Conservation (phyloP, 2,888 invertebrate species). For the Cordilura impudica region DNA sequence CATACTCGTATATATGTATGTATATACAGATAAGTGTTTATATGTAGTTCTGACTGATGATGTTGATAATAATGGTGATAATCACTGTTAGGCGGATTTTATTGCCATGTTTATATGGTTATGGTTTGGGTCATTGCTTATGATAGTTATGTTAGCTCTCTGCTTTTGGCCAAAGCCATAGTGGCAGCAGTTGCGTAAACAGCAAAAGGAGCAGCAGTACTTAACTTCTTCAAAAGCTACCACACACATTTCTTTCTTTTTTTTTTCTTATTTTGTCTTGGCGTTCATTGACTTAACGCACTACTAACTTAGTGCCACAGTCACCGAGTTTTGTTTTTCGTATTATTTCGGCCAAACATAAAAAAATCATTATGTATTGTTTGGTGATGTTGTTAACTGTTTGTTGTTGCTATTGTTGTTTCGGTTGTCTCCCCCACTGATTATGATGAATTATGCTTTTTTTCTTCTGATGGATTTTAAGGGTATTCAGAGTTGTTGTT, state of each 20-base stretch:
- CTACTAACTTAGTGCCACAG: conserved; percentile 77
- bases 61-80: conserved; percentile 22
- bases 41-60: background rate
- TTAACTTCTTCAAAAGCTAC: conserved; percentile 37
- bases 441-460: conserved; percentile 35
- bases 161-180: conserved; percentile 38
- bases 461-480: conserved; percentile 7
- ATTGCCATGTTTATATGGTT: conserved; percentile 10
- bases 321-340: conserved; percentile 72
- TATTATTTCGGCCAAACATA: conserved; percentile 59
- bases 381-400: conserved; percentile 10
- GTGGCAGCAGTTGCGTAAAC: background rate
- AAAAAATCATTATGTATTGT: conserved; percentile 35
- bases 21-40: background rate
- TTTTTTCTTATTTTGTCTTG: conserved; percentile 28
- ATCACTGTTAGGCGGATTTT: conserved; percentile 22
- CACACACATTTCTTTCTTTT: background rate
- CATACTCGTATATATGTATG: no score
- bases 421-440: conserved; percentile 19
- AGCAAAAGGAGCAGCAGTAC: conserved; percentile 11
- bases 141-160: conserved; percentile 36
- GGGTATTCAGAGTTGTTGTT: background rate
- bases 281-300: conserved; percentile 76
- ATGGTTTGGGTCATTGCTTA: conserved; percentile 49
- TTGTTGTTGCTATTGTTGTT: conserved; percentile 16